Base-by-base conservation (phyloP, 2,888 invertebrate genomes). In the Hyles lineata region DNA sequence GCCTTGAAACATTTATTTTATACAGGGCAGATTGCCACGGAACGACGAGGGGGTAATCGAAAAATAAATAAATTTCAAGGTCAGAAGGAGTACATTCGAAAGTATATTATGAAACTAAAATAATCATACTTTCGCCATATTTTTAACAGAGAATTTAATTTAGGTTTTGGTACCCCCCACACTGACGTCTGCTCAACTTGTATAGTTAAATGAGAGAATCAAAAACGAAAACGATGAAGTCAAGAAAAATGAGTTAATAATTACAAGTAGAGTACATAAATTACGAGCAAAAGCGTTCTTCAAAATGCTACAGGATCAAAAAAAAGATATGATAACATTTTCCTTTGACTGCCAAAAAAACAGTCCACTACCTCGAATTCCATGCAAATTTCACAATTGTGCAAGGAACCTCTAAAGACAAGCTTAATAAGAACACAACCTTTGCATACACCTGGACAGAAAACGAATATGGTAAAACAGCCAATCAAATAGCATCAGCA, bases 261-360 rank as follows among this genome's bases (percentile, higher is more conserved):
- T 23, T 61, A 9, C 35, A 61, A 58, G 32, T 58, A 74, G 73
- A 63, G 60, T 78, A 2, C 77, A 80, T 63, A 78, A 76, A 43
- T 50, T 78, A 60, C 29, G 73, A 73, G 76, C 77, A 23, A 76
- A 79, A 60, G 76, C 76, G 17, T 80, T 79, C 29, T 77, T 74
- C 52, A 73, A 76, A 77, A 61, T 77, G 60, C 62, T 80, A 25
- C 59, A 77, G 62, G 75, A 76, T 52, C 62, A 76, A 74, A 35
- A 59, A 74, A 74, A 78, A 5, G 70, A 76, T 72, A 74, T 77
- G 70, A 76, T 77, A 19, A 78, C 79, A 11, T 76, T 79, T 21
- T 80, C 79, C n/a, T 80, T 80, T 32, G 80, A 80, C 70, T 80
- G 80, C 67, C 76, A 80, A 59, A 81, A 80, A 77, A 79, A 78